Evolutionary conservation across 2,113 vertebrate species (phyloP).

Genomic region (Numida meleagris): DNA sequence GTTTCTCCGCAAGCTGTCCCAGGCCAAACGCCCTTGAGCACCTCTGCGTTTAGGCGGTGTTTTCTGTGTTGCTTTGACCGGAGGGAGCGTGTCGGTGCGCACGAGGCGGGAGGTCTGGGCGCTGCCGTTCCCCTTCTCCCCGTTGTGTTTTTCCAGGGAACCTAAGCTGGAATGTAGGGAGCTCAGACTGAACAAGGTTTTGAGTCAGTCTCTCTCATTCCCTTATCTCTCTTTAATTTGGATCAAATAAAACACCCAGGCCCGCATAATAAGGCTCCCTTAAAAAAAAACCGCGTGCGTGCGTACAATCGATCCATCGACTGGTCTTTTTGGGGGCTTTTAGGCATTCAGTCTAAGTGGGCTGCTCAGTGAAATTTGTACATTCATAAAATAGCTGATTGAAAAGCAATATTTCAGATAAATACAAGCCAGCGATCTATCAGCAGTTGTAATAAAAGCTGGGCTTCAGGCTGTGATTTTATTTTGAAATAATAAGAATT

Average conservation of each 20-base stretch:
- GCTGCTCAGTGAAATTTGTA: slow-evolving; percentile 91
- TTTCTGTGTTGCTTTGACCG: slow-evolving; percentile 24
- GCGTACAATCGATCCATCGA: slow-evolving; percentile 77
- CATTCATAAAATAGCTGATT: slow-evolving; percentile 96
- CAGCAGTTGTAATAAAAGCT: slow-evolving; percentile 97
- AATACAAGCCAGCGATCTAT: slow-evolving; percentile 94
- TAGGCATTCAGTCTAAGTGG: slow-evolving; percentile 85
- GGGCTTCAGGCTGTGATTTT: slow-evolving; percentile 97
- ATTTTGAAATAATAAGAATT: slow-evolving; percentile 99
- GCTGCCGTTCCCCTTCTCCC: background rate
- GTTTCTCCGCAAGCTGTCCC: background rate
- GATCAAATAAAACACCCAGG: background rate
- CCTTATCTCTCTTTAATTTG: slow-evolving; percentile 2
- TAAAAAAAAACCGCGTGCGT: slow-evolving; percentile 8
- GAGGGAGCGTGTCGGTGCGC: background rate
- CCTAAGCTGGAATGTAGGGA: slow-evolving; percentile 18
- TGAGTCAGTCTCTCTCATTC: background rate
- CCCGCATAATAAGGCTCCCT: background rate
- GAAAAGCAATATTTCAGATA: slow-evolving; percentile 96
- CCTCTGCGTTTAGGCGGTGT: slow-evolving; percentile 28
- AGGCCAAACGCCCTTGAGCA: slow-evolving; percentile 9
- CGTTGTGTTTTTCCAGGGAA: background rate
- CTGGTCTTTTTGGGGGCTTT: slow-evolving; percentile 80
- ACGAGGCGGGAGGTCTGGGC: background rate
- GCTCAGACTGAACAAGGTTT: slow-evolving; percentile 28